Evolutionary conservation across 2,888 invertebrate genomes (phyloP), one percentile per base, ranked within the genome.

Genomic region (Xanthorhoe designata): DNA sequence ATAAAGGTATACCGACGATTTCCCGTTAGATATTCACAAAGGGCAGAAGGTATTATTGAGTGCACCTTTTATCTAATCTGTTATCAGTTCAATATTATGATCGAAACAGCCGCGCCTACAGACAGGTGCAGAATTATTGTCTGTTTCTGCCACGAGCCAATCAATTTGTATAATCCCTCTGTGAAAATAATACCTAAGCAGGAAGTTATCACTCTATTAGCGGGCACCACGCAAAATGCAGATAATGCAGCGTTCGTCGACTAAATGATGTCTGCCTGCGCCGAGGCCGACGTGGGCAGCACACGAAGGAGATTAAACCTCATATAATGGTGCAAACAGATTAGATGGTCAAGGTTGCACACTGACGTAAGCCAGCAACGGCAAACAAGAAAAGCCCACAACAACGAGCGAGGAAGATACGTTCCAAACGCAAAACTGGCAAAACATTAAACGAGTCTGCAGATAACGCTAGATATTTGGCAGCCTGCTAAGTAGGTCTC

Each of bases 1-100:
- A 70, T 69, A 50, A 7, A 13, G 13, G 38, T 42, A 66, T 58
- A 58, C 66, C 42, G 65, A 47, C 53, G 72, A 64, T 72, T 71
- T 75, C 70, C 66, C 71, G 72, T 69, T 54, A 64, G 72, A 64
- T 64, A 62, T 67, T 42, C 57, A 57, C 60, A 47, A 45, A 64
- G 78, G 72, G 71, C 70, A 78, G n/a, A 73, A 81, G 76, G 75
- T 79, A 82, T 83, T 87, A 89, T 87, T 85, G 81, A 81, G 85
- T 88, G 87, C 86, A 86, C 75, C 75, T 60, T 78, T 85, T 90
- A 92, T 92, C 92, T 92, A 76, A 91, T 91, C 92, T 83, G 78
- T 83, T 91, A 92, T 89, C 91, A 82, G 84, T 81, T 82, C 86
- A 90, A 91, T 92, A 81, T 80, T 81, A 90, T 89, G 86, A 87